phyloP scores from a whole-genome alignment of 2,113 vertebrate species.

The Nerophis ophidion region DNA sequence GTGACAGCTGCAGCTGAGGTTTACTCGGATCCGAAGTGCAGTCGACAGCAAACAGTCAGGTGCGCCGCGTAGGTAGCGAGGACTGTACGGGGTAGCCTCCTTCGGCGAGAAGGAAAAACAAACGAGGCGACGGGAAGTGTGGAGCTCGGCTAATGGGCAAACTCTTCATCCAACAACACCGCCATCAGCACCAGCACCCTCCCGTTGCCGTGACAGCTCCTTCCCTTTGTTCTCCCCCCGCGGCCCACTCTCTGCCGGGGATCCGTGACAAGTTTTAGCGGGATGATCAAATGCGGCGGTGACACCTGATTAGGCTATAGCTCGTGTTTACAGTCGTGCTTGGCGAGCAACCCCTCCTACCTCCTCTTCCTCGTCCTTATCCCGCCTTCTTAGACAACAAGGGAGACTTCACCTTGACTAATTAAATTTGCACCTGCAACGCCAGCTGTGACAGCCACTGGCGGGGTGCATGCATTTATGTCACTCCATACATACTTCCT shows the following conservation, averaged over 20 bases:
- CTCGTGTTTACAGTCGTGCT: conserved; percentile 89
- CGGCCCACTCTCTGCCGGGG: conserved; percentile 83
- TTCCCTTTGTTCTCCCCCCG: conserved; percentile 82
- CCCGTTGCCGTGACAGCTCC: conserved; percentile 81
- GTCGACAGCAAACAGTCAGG: conserved; percentile 61
- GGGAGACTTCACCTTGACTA: conserved; percentile 85
- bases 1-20: conserved; percentile 47
- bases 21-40: conserved; percentile 57
- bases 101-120: conserved; percentile 38
- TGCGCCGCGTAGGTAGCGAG: conserved; percentile 64
- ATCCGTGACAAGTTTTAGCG: conserved; percentile 87
- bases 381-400: conserved; percentile 70
- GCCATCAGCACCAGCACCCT: conserved; percentile 61
- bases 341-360: conserved; percentile 73
- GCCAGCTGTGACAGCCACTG: conserved; percentile 81
- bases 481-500: conserved; percentile 65
- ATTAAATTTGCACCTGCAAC: conserved; percentile 94
- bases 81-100: conserved; percentile 27
- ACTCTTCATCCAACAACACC: conserved; percentile 76
- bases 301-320: conserved; percentile 91
- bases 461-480: conserved; percentile 71
- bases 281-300: conserved; percentile 89
- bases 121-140: conserved; percentile 47
- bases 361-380: conserved; percentile 53
- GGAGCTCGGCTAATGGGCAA: conserved; percentile 81